Evolutionary conservation across 2,888 invertebrate genomes (phyloP), one percentile per base, ranked within the genome.

Genomic region (Vesta saturnalis): DNA sequence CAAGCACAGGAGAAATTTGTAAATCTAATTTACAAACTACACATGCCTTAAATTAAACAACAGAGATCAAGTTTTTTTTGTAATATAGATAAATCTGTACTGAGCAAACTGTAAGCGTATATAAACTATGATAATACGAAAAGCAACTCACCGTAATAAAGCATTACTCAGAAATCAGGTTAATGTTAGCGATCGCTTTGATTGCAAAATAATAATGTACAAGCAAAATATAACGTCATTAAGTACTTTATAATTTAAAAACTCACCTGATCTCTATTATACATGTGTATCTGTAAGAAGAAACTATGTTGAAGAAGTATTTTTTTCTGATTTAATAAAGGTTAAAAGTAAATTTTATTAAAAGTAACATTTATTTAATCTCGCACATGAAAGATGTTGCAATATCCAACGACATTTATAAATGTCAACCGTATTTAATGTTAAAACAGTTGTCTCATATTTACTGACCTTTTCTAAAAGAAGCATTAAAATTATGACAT

Each of bases 351-450:
- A 6, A 39, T 39, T 39, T 39, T 39, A 39, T 39, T n/a, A 39
- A 39, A 39, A 39, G 12, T 8, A 39, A n/a, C 39, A 39, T 39
- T 39, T 39, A 6, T 39, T 10, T 39, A 39, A 39, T 39, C n/a
- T 39, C 39, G n/a, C n/a, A 39, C 1, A 39, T 1, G n/a, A n/a
- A 39, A n/a, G 39, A n/a, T n/a, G 39, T n/a, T 39, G n/a, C 19
- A 52, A 52, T 18, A 18, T 12, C 1, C 1, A 10, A 5, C 52
- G 52, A 52, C 52, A 8, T 52, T 52, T 52, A 52, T 52, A 52
- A 52, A 52, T 19, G 52, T 52, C 52, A 52, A 52, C 52, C 52
- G 16, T 52, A 52, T 21, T 52, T 12, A 52, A 21, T 52, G 52
- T 52, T 4, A 1, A 52, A 21, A 21, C 12, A 18, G 52, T 52